Evolutionary conservation across 2,797 vertebrate species (phyloP), one percentile per base, ranked within the genome.

Genomic region (Molossus molossus): DNA sequence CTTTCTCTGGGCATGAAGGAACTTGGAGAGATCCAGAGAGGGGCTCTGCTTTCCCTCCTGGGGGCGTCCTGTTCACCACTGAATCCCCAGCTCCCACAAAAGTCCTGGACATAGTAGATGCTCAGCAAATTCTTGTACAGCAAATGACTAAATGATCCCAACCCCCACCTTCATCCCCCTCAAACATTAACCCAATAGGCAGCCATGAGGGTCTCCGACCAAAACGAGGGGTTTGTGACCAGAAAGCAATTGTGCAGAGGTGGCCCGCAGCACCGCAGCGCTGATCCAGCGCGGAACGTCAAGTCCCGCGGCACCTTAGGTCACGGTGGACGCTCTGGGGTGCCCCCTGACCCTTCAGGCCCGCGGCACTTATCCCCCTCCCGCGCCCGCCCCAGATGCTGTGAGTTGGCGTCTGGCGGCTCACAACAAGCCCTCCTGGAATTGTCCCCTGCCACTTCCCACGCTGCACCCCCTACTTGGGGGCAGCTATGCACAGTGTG

Each of bases 201-300:
- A n/a, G 15, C 67, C 29, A 45, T 0, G 1, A 18, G 70, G 48
- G 21, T 62, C 53, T 17, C 37, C 53, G 5, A 1, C 5, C 7
- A 17, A 72, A 76, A 48, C 0, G 0, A 62, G 25, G 10, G 3
- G 10, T 33, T 76, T 75, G 25, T 9, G 14, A 27, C 48, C 60
- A 25, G 3, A n/a, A 53, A 17, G 13, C 60, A 55, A 4, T 27
- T 23, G 45, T 62, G 8, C 64, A 0, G 18, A 4, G 77, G 25
- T 6, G 1, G 13, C 29, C 40, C 23, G 0, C 6, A 3, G 60
- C 76, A 33, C 11, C 40, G 9, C 4, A 0, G 1, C 1, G 11
- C 27, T 64, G 40, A 6, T 45, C 40, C 40, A 45, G 40, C 40
- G 40, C 40, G 6, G 40, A 45, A 45, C 40, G 12, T 18, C 45